Base-by-base conservation (phyloP, 2,797 vertebrate genomes). In the Cirrhinus molitorella region DNA sequence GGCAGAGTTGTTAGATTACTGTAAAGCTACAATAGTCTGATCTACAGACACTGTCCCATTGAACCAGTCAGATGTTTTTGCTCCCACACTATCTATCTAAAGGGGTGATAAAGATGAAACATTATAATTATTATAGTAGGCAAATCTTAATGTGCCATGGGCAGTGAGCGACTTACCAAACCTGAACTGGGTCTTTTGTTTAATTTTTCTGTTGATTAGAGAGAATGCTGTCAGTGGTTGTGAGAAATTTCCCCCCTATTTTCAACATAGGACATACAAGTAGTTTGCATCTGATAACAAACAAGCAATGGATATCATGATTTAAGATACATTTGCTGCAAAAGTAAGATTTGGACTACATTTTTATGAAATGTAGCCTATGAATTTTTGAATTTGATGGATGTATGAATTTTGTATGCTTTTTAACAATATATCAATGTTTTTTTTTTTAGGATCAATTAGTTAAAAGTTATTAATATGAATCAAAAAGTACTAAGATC, bases 231-330 rank as follows among this genome's bases (percentile, higher is more conserved):
- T 94, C 91, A 40, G 86, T 81, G 23, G 91, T 88, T n/a, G 88
- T 86, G 83, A 92, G 90, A 45, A 87, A 91, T 55, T 87, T 89
- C 9, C 94, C 93, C 21, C 90, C 94, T 95, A 90, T 13, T 37
- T 57, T 2, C 59, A 78, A 34, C 1, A 5, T 21, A 47, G 2
- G 16, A 16, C n/a, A n/a, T n/a, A n/a, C n/a, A n/a, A n/a, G 14
- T 43, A 45, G 28, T 43, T 45, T 43, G 13, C 73, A 75, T 23
- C 12, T 1, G 21, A 76, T 19, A 28, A 19, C 17, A 40, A 67
- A 67, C 21, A 45, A 2, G 3, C 5, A 68, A 3, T 25, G 28
- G 28, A 65, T 37, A 55, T 6, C 37, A 37, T 55, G 11, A 34
- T 34, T 34, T 53, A 17, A 21, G 51, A 53, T 53, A 53, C 6